Conservation (phyloP, 2,797 vertebrate species). For the Cirrhinus mrigala region DNA sequence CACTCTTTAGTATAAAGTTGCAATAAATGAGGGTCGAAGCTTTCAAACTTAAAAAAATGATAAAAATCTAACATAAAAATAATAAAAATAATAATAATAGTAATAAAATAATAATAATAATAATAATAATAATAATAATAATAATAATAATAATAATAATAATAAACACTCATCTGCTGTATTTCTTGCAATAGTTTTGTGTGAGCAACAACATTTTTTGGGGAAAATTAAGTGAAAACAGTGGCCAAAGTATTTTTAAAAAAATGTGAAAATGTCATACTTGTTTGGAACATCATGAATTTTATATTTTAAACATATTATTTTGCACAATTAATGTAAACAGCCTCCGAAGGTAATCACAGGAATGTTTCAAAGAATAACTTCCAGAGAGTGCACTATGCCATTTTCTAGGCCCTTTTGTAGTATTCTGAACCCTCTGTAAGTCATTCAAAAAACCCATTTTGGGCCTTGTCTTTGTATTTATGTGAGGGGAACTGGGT, state of each 20-base stretch:
- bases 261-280: background rate
- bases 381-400: conserved; percentile 3
- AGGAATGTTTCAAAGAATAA: conserved; percentile 65
- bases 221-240: background rate
- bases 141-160: too few relatives aligned
- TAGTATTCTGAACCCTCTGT: conserved; percentile 64
- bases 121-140: background rate
- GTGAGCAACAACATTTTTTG: background rate
- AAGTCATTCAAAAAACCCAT: conserved; percentile 4
- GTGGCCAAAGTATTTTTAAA: background rate
- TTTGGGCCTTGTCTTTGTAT: background rate
- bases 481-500: background rate
- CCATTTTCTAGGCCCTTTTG: conserved; percentile 61
- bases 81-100: too few relatives aligned
- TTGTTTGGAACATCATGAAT: background rate
- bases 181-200: background rate
- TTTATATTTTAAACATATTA: background rate
- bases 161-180: background rate
- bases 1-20: background rate
- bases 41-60: background rate
- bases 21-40: background rate
- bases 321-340: background rate
- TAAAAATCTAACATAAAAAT: background rate
- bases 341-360: background rate
- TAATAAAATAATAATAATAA: background rate